Percentiles rank a stretch among this genome's conserved stretches.
phyloP scores from a whole-genome alignment of 2,113 vertebrate genomes.

The Apaloderma vittatum region DNA sequence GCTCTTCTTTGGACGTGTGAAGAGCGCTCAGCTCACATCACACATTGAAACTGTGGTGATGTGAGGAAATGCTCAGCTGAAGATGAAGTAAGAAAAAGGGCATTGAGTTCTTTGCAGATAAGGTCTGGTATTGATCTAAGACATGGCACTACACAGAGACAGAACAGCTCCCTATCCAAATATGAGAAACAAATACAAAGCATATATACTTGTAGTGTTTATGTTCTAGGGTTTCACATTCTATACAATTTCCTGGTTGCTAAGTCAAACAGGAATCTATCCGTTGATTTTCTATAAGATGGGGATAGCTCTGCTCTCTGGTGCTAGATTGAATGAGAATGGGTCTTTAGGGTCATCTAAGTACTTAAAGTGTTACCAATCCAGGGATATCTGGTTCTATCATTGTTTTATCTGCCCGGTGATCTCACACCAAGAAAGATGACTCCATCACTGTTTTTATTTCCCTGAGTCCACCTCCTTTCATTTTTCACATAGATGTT shows the following conservation, averaged over 20 bases:
- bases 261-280: background rate
- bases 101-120: background rate
- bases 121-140: background rate
- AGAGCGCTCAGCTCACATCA: background rate
- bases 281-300: background rate
- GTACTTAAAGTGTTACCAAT: background rate
- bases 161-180: background rate
- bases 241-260: background rate
- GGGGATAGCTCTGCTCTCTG: background rate
- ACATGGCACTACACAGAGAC: background rate
- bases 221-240: background rate
- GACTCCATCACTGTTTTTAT: background rate
- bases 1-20: background rate
- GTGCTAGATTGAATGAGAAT: background rate
- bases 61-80: background rate
- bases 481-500: background rate
- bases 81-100: background rate
- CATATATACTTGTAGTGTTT: background rate
- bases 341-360: background rate
- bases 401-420: background rate
- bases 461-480: background rate
- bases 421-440: background rate
- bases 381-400: background rate
- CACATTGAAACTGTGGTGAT: background rate
- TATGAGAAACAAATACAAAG: background rate